Percentiles rank a stretch among this genome's conserved stretches.
phyloP scores from a whole-genome alignment of 2,113 vertebrate genomes.

The Lagopus leucura region DNA sequence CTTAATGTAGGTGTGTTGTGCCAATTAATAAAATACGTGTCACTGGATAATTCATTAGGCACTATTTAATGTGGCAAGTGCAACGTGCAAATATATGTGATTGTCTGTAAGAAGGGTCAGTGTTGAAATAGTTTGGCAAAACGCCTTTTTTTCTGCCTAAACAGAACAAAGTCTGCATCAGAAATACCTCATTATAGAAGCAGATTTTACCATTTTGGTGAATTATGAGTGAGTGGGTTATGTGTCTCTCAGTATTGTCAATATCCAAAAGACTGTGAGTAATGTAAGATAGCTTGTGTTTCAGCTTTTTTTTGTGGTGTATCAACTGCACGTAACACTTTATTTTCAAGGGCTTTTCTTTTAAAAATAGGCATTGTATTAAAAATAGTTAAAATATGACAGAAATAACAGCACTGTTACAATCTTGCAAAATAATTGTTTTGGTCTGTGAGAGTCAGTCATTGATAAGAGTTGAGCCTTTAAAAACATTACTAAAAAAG shows the following conservation, averaged over 20 bases:
- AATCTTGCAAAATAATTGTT: neutral
- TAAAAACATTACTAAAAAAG: neutral
- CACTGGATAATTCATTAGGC: neutral
- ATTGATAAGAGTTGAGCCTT: neutral
- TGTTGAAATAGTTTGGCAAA: neutral
- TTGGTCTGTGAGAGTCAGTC: neutral
- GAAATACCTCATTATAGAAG: neutral
- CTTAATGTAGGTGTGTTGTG: neutral
- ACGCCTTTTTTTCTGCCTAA: neutral
- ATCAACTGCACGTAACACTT: neutral
- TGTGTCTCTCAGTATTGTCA: neutral
- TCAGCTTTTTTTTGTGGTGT: neutral
- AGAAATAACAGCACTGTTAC: neutral
- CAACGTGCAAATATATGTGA: neutral
- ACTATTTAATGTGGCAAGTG: neutral
- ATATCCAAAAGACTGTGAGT: neutral
- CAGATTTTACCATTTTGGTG: neutral
- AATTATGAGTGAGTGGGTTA: neutral
- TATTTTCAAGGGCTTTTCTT: neutral
- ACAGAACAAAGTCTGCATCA: neutral
- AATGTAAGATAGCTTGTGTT: neutral
- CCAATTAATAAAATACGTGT: neutral
- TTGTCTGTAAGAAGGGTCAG: neutral
- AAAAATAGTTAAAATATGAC: neutral
- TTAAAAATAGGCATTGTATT: neutral